Percentiles rank a stretch among this genome's conserved stretches.
phyloP scores from a whole-genome alignment of 2,888 invertebrate species.

The Prosapia bicincta region DNA sequence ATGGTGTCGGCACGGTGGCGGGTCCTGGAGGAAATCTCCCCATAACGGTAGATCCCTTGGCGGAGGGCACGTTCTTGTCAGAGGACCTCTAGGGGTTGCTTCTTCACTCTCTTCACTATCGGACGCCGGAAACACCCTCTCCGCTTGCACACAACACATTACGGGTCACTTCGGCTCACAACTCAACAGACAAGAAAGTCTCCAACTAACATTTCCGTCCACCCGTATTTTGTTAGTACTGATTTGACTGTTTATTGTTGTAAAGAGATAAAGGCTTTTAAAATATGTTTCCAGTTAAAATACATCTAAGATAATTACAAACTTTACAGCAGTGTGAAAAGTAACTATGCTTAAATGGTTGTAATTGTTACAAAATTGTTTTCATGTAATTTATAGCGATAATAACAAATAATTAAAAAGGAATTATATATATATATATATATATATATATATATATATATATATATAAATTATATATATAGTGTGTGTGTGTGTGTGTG shows the following conservation, averaged over 20 bases:
- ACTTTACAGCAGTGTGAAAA: too few species aligned
- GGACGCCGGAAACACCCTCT: slow-evolving; percentile 41
- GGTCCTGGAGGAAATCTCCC: slow-evolving; percentile 16
- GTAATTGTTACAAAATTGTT: too few species aligned
- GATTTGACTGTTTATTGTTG: not conserved
- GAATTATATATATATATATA: too few species aligned
- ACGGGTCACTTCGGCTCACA: not conserved
- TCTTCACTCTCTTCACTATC: slow-evolving; percentile 38
- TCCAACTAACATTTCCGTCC: too few species aligned
- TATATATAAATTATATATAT: too few species aligned
- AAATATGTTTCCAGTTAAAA: not conserved
- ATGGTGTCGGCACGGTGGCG: slow-evolving; percentile 27
- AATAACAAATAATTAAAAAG: too few species aligned
- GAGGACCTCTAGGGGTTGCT: slow-evolving; percentile 25
- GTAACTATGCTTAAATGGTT: too few species aligned
- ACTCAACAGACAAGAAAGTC: not conserved
- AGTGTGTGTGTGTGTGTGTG: too few species aligned
- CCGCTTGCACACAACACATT: slow-evolving; percentile 41
- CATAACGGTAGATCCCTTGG: slow-evolving; percentile 34
- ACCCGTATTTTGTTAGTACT: not conserved
- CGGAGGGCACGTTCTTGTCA: slow-evolving; percentile 32
- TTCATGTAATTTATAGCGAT: too few species aligned
- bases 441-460: too few species aligned
- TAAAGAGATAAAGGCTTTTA: not conserved
- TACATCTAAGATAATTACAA: too few species aligned